Evolutionary conservation across 2,888 invertebrate species (phyloP).

Genomic region (Ferrisia virgata): DNA sequence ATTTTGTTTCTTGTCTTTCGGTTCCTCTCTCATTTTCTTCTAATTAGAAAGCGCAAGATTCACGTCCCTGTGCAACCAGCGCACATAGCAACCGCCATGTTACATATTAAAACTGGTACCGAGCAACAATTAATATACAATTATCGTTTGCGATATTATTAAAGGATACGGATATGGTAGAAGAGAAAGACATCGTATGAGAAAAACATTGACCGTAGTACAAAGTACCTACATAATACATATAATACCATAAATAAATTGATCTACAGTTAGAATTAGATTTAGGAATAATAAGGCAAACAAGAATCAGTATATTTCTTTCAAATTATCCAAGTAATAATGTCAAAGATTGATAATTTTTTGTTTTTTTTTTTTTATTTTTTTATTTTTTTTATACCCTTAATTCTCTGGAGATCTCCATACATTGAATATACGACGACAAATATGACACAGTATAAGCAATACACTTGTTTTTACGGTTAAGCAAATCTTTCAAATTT

Average conservation of each 20-base stretch:
- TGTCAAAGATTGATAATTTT: not conserved
- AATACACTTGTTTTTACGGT: not conserved
- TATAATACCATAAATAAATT: too few species aligned
- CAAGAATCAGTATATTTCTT: not conserved
- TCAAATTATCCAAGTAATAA: not conserved
- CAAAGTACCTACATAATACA: too few species aligned
- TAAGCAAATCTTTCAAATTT: not conserved
- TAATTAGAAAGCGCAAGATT: constrained; percentile 41
- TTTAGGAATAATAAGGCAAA: not conserved
- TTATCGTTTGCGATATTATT: not conserved
- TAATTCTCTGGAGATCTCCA: not conserved
- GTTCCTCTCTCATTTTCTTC: constrained; percentile 39
- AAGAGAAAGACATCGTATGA: not conserved
- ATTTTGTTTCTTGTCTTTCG: constrained; percentile 46
- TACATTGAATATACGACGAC: not conserved
- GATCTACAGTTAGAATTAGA: not conserved
- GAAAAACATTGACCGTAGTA: not conserved
- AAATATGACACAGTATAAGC: not conserved
- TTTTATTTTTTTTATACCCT: not conserved
- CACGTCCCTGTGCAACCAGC: not conserved
- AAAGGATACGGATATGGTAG: not conserved
- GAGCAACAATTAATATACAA: constrained; percentile 41
- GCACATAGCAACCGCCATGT: not conserved
- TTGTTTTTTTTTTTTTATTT: not conserved
- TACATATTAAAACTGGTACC: not conserved